Conservation (phyloP, 2,113 vertebrate genomes). For the Paracanthobrama guichenoti region DNA sequence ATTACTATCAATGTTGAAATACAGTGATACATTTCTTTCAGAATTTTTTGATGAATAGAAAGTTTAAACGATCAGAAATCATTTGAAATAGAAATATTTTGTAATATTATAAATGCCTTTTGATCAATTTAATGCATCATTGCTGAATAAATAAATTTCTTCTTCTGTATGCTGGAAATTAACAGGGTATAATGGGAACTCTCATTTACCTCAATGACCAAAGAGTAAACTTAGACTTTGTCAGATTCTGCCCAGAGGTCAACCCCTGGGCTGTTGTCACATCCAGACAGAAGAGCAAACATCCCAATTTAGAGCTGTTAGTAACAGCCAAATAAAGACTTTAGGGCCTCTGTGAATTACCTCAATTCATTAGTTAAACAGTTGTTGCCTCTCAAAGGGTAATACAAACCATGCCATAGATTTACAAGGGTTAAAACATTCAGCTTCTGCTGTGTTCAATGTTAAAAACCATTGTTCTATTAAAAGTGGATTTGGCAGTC, state of each 20-base stretch:
- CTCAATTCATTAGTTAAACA: conserved; percentile 72
- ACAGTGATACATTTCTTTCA: too few species aligned
- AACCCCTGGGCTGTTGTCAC: conserved; percentile 50
- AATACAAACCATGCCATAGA: conserved; percentile 55
- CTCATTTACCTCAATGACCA: neutral
- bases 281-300: conserved; percentile 71
- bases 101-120: too few species aligned
- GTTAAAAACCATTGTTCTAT: conserved; percentile 44
- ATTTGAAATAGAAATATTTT: too few species aligned
- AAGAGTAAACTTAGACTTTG: neutral
- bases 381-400: conserved; percentile 56
- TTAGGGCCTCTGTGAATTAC: conserved; percentile 63
- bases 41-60: too few species aligned
- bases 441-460: conserved; percentile 52
- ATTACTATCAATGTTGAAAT: too few species aligned
- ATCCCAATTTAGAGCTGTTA: conserved; percentile 66
- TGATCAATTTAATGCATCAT: neutral
- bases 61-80: too few species aligned
- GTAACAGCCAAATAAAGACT: conserved; percentile 67
- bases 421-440: conserved; percentile 56
- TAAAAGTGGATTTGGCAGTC: conserved; percentile 41
- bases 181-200: neutral
- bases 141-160: too few species aligned
- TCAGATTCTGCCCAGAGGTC: conserved; percentile 47
- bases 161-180: too few species aligned